Percentiles rank a stretch among this genome's conserved stretches.
Evolutionary conservation across 2,113 vertebrate genomes (phyloP).

Genomic region (Etia nguti): DNA sequence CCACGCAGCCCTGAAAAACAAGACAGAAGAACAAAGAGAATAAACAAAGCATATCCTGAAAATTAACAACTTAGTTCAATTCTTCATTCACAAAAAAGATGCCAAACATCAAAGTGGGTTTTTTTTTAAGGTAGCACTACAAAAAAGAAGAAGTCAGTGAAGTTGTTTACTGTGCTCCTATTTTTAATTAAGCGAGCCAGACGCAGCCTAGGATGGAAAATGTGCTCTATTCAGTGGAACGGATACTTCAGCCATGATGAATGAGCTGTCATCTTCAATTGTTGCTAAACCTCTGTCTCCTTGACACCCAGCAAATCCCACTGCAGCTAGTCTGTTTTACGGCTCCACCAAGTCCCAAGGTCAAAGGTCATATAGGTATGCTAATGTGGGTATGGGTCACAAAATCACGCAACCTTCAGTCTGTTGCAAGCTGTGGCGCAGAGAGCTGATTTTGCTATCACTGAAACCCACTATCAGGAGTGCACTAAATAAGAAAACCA

Average conservation of each 20-base stretch:
- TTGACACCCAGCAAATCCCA: slow-evolving; percentile 36
- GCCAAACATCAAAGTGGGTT: slow-evolving; percentile 17
- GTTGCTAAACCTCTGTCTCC: slow-evolving; percentile 59
- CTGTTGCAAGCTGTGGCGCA: neutral
- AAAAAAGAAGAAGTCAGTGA: slow-evolving; percentile 23
- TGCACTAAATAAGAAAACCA: neutral
- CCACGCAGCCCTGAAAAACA: neutral
- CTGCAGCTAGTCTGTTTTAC: neutral
- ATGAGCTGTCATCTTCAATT: slow-evolving; percentile 74
- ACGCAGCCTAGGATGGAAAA: slow-evolving; percentile 43
- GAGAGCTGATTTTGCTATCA: neutral
- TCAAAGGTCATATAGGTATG: slow-evolving; percentile 33
- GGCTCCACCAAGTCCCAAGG: neutral
- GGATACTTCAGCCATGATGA: slow-evolving; percentile 63
- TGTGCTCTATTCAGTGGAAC: slow-evolving; percentile 59
- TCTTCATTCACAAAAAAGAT: neutral
- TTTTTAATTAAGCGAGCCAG: slow-evolving; percentile 59
- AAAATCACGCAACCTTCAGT: neutral
- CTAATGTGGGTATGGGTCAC: neutral
- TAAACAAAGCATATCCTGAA: slow-evolving; percentile 11
- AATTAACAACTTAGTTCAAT: slow-evolving; percentile 9
- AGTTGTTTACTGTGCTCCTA: slow-evolving; percentile 48
- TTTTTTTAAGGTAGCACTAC: neutral
- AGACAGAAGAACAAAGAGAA: slow-evolving; percentile 8
- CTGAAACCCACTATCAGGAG: neutral